Evolutionary conservation across 2,113 vertebrate genomes (phyloP).

Genomic region (Struthidea cinerea): DNA sequence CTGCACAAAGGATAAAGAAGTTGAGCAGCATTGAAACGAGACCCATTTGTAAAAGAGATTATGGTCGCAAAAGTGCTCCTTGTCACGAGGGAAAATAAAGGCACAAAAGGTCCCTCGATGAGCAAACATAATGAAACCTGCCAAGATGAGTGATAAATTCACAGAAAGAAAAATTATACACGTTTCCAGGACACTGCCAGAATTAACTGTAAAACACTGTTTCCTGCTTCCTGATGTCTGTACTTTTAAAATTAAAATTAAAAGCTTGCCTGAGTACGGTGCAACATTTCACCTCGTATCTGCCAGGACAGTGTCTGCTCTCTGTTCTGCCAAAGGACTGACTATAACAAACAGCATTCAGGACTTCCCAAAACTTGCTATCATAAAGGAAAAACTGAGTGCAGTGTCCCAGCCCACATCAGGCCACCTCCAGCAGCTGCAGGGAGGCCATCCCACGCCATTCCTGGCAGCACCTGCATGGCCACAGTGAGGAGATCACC

Average conservation of each 20-base stretch:
- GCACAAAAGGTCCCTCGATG: background rate
- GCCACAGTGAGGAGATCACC: background rate
- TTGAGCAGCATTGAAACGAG: background rate
- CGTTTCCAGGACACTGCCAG: background rate
- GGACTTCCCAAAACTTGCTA: background rate
- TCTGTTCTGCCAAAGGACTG: background rate
- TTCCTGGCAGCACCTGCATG: background rate
- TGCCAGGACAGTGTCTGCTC: background rate
- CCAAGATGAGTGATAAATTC: background rate
- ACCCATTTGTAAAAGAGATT: background rate
- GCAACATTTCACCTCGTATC: background rate
- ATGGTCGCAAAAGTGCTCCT: background rate
- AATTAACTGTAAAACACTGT: background rate
- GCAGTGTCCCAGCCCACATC: accelerated
- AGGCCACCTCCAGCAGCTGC: background rate
- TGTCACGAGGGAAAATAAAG: background rate
- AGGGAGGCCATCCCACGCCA: background rate
- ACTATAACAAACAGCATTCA: background rate
- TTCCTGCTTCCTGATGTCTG: background rate
- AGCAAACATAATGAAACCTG: constrained; percentile 22
- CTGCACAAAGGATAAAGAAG: background rate
- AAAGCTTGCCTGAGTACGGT: background rate
- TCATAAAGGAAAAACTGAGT: background rate
- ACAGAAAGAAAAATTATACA: background rate
- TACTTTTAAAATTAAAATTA: background rate